These are phyloP conservation scores for Allacma fusca DNA, from an alignment of 2,888 invertebrate species.

Conservation along the genomic window DNA sequence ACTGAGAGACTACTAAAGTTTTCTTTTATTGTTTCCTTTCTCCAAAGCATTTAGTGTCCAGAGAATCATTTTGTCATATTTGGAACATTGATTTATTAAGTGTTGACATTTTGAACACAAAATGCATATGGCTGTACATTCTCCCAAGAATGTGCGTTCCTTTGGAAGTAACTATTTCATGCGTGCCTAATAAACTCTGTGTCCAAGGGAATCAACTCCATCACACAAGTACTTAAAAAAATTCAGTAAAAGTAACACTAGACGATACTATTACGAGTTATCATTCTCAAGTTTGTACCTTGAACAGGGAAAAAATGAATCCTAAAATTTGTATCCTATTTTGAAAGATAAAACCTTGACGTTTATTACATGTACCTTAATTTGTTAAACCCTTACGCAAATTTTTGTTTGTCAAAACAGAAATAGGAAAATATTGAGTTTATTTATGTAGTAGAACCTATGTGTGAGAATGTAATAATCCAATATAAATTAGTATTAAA, in stretches of 20 bases:
- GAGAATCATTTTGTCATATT: not conserved
- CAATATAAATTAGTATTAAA: not conserved
- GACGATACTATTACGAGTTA: not conserved
- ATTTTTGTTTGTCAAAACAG: conserved; percentile 1
- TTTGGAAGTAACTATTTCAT: too few relatives aligned
- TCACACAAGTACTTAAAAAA: not conserved
- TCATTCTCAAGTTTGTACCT: conserved; percentile 32
- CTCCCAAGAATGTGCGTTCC: too few relatives aligned
- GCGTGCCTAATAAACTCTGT: too few relatives aligned
- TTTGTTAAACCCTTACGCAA: conserved; percentile 25
- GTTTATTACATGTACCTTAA: conserved; percentile 42
- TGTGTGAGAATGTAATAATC: not conserved
- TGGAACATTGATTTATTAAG: too few relatives aligned
- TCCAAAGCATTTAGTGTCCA: not conserved
- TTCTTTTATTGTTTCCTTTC: not conserved
- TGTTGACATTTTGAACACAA: too few relatives aligned
- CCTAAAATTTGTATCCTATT: conserved; percentile 36
- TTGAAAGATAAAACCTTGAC: conserved; percentile 34
- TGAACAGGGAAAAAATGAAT: conserved; percentile 25
- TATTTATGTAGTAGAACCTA: conserved; percentile 2
- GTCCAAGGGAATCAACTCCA: too few relatives aligned
- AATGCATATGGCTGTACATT: too few relatives aligned
- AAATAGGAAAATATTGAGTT: not conserved
- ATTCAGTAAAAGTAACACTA: not conserved
- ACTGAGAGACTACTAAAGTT: not conserved